A percentile compares a stretch with the other conserved stretches of the same genome.
phyloP scores from a whole-genome alignment of 92 coral and sea anemone genomes.

The Phenganax subtilis region DNA sequence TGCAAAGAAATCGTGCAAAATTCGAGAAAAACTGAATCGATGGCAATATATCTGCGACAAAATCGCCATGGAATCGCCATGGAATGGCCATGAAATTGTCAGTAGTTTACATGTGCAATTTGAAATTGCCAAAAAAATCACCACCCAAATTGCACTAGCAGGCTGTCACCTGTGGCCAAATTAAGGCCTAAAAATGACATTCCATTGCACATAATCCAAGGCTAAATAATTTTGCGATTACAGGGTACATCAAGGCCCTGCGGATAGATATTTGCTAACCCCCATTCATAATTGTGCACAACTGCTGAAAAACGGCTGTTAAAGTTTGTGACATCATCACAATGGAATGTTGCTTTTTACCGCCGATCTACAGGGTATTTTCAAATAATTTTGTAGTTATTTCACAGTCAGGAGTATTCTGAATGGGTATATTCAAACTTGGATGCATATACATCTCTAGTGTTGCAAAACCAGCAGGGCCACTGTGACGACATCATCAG shows the following conservation, averaged over 20 bases:
- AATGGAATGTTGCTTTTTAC: slow-evolving; percentile 18
- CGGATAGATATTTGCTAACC: not conserved
- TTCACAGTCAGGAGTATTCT: not conserved
- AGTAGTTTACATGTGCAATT: not conserved
- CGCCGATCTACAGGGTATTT: not conserved
- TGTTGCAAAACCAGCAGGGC: slow-evolving; percentile 2
- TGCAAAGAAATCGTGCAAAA: not conserved
- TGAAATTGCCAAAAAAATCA: not conserved
- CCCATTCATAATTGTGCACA: slow-evolving; percentile 21
- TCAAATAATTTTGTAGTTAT: not conserved
- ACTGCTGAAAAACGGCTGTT: not conserved
- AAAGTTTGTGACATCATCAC: slow-evolving; percentile 18
- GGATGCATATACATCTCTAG: not conserved
- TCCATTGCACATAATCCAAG: not conserved
- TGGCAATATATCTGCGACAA: not conserved
- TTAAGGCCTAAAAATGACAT: not conserved
- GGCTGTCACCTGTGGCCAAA: no score
- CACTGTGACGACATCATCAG: slow-evolving; percentile 3
- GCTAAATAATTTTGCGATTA: not conserved
- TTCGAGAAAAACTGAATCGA: slow-evolving; percentile 3
- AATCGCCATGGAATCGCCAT: not conserved
- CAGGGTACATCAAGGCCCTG: not conserved
- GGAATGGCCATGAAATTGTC: not conserved
- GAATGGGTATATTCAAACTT: not conserved
- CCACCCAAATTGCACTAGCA: not conserved